Conservation (phyloP, 2,797 vertebrate genomes). For the Takifugu rubripes region DNA sequence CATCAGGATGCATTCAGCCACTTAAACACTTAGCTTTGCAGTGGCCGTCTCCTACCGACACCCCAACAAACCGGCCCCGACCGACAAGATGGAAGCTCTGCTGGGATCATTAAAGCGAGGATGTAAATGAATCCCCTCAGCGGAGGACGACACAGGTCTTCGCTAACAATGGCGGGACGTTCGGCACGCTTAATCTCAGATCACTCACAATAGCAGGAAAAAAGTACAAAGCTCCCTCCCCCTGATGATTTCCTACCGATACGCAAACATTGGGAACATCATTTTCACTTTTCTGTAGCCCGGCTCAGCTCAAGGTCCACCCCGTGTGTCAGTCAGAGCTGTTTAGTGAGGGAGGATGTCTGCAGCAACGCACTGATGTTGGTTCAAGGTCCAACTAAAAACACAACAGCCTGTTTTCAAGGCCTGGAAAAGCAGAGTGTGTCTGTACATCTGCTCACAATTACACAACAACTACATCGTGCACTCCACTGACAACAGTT, state of each 20-base stretch:
- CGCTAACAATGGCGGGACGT: slow-evolving; percentile 48
- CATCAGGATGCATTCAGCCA: slow-evolving; percentile 25
- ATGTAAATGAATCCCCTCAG: no score
- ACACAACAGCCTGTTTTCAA: no score
- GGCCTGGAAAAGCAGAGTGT: no score
- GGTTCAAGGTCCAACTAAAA: no score
- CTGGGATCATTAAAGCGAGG: slow-evolving; percentile 39
- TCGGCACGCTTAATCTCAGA: slow-evolving; percentile 41
- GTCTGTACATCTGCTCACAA: no score
- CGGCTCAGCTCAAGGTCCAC: no score
- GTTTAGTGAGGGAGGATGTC: no score
- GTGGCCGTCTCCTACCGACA: neutral
- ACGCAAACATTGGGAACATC: neutral
- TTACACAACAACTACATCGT: no score
- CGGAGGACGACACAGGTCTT: no score
- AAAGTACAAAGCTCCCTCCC: slow-evolving; percentile 1
- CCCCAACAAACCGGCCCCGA: neutral
- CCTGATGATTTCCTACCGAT: slow-evolving; percentile 15
- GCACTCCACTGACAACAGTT: no score
- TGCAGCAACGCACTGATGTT: no score
- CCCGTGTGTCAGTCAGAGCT: no score
- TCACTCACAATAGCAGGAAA: slow-evolving; percentile 64
- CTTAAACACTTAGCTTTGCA: slow-evolving; percentile 15
- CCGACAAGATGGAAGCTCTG: neutral
- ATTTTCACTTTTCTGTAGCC: neutral